These are phyloP conservation scores for Colinus virginianus DNA, from an alignment of 2,113 vertebrate genomes.

Conservation along the genomic window DNA sequence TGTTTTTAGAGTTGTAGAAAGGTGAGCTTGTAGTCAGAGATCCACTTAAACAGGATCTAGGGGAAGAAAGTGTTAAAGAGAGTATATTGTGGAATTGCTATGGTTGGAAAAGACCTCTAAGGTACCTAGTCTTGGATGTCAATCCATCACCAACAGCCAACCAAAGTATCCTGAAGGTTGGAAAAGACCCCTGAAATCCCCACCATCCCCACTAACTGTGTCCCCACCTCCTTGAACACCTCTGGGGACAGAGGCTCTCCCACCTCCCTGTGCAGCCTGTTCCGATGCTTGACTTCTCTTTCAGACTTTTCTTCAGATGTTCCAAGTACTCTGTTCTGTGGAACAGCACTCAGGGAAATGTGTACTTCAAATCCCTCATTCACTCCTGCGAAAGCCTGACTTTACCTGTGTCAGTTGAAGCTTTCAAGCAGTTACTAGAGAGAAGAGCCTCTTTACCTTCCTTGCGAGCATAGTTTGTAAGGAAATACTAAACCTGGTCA, in stretches of 20 bases:
- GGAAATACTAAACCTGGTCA: not conserved
- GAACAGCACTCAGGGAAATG: not conserved
- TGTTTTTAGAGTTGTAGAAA: not conserved
- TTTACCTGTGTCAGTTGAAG: not conserved
- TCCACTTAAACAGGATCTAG: not conserved
- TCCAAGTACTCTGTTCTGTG: fast-evolving
- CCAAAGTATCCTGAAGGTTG: too few relatives aligned
- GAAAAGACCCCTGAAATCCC: too few relatives aligned
- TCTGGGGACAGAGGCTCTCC: too few relatives aligned
- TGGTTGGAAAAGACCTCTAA: too few relatives aligned
- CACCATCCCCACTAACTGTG: too few relatives aligned
- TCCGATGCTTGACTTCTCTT: too few relatives aligned
- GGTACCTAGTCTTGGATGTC: too few relatives aligned
- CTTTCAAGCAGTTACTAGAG: not conserved
- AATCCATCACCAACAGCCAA: too few relatives aligned
- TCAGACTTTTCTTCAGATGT: not conserved
- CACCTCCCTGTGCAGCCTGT: too few relatives aligned
- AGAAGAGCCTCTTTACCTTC: not conserved
- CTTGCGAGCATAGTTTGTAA: not conserved
- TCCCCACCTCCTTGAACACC: too few relatives aligned
- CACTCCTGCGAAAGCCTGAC: not conserved
- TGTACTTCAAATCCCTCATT: fast-evolving
- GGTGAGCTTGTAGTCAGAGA: not conserved
- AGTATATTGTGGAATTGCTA: not conserved
- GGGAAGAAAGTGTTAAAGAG: not conserved